Base-by-base conservation (phyloP, 2,113 vertebrate genomes). In the Blennius ocellaris region DNA sequence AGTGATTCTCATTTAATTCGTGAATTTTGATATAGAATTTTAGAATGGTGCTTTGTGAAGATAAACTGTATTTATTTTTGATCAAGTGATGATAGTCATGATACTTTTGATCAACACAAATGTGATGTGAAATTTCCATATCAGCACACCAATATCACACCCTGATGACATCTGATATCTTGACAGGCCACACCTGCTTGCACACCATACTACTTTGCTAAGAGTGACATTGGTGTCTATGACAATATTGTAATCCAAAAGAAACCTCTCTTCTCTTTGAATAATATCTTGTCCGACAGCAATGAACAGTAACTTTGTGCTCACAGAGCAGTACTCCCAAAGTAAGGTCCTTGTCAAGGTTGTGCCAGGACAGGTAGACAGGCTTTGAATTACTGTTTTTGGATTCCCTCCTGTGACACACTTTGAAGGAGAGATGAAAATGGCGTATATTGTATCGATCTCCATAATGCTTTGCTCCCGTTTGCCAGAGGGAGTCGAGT, bases 381-480 rank as follows among this genome's bases (percentile, higher is more conserved):
- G 11, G 7, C 16, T 57, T 59, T 74, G 40, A 75, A 69, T 44
- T 48, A 53, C 37, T 72, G 61, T 71, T 70, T 77, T 61, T 66
- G 55, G 58, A 69, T 16, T 68, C 15, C 56, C 53, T 81, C 21
- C 52, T 81, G 71, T 90, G 85, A 89, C 80, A 61, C 67, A 86
- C 87, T 89, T 91, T 86, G 62, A 81, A 50, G 66, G 61, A 49
- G 36, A 80, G 58, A 90, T 63, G 52, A 91, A 86, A 91, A 78
- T 66, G 76, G 73, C 44, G 21, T 70, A 56, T 63, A 70, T 87
- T 67, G 67, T 88, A 91, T 84, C 73, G 68, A 92, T 91, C 92
- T 84, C 91, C 67, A 79, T 85, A 85, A 88, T 83, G 78, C 79
- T 50, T 83, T 53, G 39, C 68, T 82, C 53, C 61, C 64, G 15